Conservation (phyloP, 2,113 vertebrate genomes). For the Gnathonemus longibarbis region DNA sequence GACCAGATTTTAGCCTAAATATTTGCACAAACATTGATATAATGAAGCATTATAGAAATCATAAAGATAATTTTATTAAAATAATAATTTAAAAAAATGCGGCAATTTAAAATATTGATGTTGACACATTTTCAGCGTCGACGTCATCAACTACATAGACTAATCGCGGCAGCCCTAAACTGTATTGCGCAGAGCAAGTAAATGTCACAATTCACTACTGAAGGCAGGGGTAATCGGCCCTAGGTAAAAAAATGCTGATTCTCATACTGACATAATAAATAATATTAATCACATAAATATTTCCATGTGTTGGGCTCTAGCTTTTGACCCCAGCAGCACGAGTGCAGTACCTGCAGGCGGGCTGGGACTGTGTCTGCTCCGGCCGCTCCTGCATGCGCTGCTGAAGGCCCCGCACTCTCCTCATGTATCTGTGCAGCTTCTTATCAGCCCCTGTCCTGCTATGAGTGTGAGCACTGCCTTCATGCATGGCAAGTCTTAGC, state of each 20-base stretch:
- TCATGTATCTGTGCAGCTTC: conserved; percentile 85
- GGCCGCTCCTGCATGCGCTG: conserved; percentile 76
- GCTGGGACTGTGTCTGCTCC: conserved; percentile 54
- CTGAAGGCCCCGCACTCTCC: conserved; percentile 83
- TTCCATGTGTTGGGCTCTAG: neutral
- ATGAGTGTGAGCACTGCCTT: conserved; percentile 80
- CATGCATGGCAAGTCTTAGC: conserved; percentile 91
- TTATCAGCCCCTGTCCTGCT: conserved; percentile 82
- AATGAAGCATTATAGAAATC: too few relatives aligned
- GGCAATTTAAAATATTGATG: too few relatives aligned
- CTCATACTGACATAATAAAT: neutral
- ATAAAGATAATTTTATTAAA: too few relatives aligned
- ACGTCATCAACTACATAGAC: too few relatives aligned
- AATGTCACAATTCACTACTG: neutral
- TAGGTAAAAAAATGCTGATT: neutral
- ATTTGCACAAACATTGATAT: too few relatives aligned
- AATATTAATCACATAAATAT: neutral
- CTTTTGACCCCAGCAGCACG: neutral
- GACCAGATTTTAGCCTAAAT: too few relatives aligned
- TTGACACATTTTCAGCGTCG: too few relatives aligned
- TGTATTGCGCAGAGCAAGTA: neutral
- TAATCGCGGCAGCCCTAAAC: too few relatives aligned
- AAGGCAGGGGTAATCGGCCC: neutral
- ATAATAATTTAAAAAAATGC: too few relatives aligned
- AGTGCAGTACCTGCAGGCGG: conserved; percentile 14